Conservation (phyloP, 1,140 invertebrate species). For the Elymnias hypermnestra region DNA sequence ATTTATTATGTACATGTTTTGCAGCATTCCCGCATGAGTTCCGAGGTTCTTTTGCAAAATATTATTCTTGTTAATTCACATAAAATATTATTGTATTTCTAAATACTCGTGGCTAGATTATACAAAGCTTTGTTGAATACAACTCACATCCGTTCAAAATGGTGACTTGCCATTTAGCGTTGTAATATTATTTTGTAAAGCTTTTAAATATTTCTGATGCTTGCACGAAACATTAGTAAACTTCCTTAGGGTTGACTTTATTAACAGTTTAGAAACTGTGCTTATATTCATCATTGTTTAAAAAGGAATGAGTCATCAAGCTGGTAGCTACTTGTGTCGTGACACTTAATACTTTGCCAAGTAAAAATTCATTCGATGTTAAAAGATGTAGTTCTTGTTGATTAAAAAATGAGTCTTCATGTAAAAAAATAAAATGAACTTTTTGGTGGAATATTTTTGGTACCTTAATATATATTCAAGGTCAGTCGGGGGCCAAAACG, state of each 20-base stretch:
- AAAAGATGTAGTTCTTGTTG: no score
- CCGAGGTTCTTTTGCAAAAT: conserved; percentile 35
- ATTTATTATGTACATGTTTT: conserved; percentile 37
- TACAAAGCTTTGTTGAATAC: conserved; percentile 68
- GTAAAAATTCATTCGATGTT: no score
- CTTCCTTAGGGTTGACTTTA: no score
- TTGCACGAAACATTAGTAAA: background rate
- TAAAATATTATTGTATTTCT: conserved; percentile 40
- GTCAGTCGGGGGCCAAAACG: no score
- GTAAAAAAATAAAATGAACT: no score
- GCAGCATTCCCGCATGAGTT: conserved; percentile 29
- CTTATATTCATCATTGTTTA: conserved; percentile 19
- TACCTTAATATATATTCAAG: no score
- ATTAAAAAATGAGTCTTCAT: no score
- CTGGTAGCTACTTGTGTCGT: conserved; percentile 6
- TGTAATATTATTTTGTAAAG: conserved; percentile 23
- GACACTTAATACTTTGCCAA: no score
- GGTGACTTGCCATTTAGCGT: conserved; percentile 75
- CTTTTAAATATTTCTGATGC: conserved; percentile 2
- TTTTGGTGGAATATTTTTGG: no score
- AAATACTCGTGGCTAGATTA: conserved; percentile 39
- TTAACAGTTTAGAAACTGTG: no score
- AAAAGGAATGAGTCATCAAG: conserved; percentile 20
- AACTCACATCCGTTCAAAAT: conserved; percentile 78
- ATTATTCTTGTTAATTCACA: conserved; percentile 31